A percentile compares a stretch with the other conserved stretches of the same genome.
phyloP scores from a whole-genome alignment of 2,113 vertebrate species.

The Lota lota region DNA sequence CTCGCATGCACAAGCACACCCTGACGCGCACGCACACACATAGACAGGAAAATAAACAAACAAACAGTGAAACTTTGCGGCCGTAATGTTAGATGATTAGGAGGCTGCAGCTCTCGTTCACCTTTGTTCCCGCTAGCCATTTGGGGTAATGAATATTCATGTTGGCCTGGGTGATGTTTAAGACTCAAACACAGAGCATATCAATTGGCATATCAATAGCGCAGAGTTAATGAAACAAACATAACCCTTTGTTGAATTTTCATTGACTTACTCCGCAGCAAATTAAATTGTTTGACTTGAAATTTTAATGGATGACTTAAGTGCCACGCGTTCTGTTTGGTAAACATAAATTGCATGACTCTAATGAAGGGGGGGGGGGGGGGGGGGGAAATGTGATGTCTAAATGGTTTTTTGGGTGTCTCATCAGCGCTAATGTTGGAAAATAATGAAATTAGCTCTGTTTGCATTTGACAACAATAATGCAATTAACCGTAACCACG shows the following conservation, averaged over 20 bases:
- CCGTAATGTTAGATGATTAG: conserved; percentile 44
- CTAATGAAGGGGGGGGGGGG: conserved; percentile 51
- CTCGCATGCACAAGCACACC: conserved; percentile 2
- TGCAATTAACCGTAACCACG: conserved; percentile 45
- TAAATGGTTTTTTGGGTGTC: conserved; percentile 49
- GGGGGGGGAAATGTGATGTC: conserved; percentile 42
- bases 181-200: conserved; percentile 51
- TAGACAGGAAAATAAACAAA: conserved; percentile 1
- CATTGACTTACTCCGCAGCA: conserved; percentile 51
- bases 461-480: conserved; percentile 49
- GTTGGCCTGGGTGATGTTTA: conserved; percentile 49
- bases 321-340: conserved; percentile 41
- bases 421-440: conserved; percentile 44
- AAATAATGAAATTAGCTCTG: conserved; percentile 32
- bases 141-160: conserved; percentile 58
- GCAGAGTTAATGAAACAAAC: conserved; percentile 64
- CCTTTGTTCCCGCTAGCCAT: conserved; percentile 49
- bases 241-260: conserved; percentile 62
- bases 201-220: conserved; percentile 67
- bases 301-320: conserved; percentile 57
- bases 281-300: conserved; percentile 59
- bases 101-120: conserved; percentile 48
- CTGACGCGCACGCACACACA: not conserved
- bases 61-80: not conserved
- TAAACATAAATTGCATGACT: conserved; percentile 59